Evolutionary conservation across 2,888 invertebrate genomes (phyloP).

Genomic region (Allophyes oxyacanthae): DNA sequence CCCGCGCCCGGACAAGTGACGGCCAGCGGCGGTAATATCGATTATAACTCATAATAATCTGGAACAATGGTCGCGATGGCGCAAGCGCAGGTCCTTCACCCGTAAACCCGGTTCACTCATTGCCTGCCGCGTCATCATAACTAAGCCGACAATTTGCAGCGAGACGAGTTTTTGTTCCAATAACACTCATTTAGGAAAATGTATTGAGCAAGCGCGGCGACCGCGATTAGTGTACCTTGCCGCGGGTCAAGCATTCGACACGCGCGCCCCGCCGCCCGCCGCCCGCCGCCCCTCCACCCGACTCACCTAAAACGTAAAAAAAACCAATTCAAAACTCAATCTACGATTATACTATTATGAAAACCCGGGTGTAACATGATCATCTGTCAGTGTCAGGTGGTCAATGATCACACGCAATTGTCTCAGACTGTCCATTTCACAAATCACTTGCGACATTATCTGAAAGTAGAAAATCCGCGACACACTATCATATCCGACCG

Average conservation of each 20-base stretch:
- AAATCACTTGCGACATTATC: no score
- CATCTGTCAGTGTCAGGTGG: background rate
- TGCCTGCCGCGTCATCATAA: background rate
- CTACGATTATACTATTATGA: conserved; percentile 2
- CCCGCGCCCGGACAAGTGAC: conserved; percentile 10
- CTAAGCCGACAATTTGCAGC: conserved; percentile 2
- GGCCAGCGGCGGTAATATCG: background rate
- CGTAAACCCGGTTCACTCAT: background rate
- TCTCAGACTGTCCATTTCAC: no score
- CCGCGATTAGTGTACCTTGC: conserved; percentile 19
- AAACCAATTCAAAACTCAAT: no score
- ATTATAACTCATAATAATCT: conserved; percentile 12
- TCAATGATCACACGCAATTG: no score
- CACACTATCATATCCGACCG: background rate
- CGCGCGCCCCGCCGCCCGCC: conserved; percentile 13
- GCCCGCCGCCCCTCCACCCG: no score
- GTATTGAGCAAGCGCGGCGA: conserved; percentile 30
- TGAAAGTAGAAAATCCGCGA: background rate
- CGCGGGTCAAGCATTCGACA: conserved; percentile 21
- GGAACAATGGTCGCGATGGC: conserved; percentile 14
- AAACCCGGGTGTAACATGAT: background rate
- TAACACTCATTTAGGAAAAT: conserved; percentile 22
- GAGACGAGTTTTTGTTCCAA: conserved; percentile 33
- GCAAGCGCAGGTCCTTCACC: conserved; percentile 19
- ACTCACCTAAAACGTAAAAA: background rate